Evolutionary conservation across 2,797 vertebrate species (phyloP), one percentile per base, ranked within the genome.

Genomic region (Labeo calbasu): DNA sequence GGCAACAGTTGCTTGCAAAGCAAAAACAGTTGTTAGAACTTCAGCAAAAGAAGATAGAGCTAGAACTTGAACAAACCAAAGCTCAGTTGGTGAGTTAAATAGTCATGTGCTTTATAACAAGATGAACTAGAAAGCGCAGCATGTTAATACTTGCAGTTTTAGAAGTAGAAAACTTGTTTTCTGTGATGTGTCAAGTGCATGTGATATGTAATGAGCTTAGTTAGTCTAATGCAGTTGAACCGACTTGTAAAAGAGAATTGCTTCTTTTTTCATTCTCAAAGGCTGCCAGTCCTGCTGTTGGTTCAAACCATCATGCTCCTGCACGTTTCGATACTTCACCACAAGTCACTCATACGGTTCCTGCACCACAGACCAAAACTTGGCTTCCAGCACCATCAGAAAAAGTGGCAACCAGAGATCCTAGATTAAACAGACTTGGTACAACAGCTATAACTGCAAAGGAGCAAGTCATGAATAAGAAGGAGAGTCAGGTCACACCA

Each of bases 21-120:
- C 98, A 99, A 94, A 99, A 99, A 81, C 98, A 99, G 86, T 96
- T 99, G 81, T 93, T 99, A 93, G 98, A 99, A 93, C 97, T 99
- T 82, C 98, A 99, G 90, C 98, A 99, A 94, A 99, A 99, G 93
- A 99, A 99, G 90, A 96, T 99, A 77, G 98, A 99, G 87, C 94
- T 99, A 93, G 98, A 99, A 91, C 94, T 99, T 92, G 98, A 99
- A 90, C 98, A 99, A 92, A 99, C 98, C 88, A 99, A 99, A 92
- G 98, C 98, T 48, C 98, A 99, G 90, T 90, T 99, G 97, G 98
- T 99, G 90, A 96, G 96, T 96, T 75, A n/a, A 73, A 76, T 83
- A 32, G 50, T 57, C 12, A 21, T 48, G 9, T 21, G 36, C 11
- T 76, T 40, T 70, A 14, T 66, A 48, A 53, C 3, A 14, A 61